Evolutionary conservation across 2,113 vertebrate species (phyloP).

Genomic region (Chlorodrepanis virens): DNA sequence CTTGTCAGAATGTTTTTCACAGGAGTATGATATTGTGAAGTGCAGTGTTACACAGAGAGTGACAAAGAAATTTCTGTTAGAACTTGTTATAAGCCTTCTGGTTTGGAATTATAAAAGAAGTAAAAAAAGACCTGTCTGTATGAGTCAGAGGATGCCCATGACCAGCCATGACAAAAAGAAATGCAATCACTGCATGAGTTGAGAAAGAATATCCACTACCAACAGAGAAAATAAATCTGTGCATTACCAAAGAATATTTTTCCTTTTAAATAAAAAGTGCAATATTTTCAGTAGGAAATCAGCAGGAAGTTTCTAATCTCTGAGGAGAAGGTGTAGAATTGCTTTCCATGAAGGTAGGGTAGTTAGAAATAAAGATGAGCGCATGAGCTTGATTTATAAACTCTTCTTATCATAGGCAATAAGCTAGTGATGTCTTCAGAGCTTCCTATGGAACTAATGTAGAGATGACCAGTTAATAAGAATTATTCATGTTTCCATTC

Average conservation of each 20-base stretch:
- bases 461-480: not conserved
- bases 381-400: not conserved
- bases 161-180: not conserved
- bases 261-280: not conserved
- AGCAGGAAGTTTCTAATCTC: not conserved
- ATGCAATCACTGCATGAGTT: not conserved
- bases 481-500: not conserved
- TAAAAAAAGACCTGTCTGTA: not conserved
- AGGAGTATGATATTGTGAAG: not conserved
- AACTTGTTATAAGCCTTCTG: not conserved
- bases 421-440: not conserved
- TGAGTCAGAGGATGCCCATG: not conserved
- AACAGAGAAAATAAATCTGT: not conserved
- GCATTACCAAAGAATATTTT: not conserved
- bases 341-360: not conserved
- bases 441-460: not conserved
- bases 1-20: not conserved
- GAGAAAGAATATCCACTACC: not conserved
- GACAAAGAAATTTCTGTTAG: not conserved
- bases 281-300: not conserved
- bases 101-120: not conserved
- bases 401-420: not conserved
- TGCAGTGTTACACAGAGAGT: not conserved
- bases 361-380: not conserved
- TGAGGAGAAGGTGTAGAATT: not conserved